Conservation (phyloP, 1,140 invertebrate genomes). For the Asobara japonica region DNA sequence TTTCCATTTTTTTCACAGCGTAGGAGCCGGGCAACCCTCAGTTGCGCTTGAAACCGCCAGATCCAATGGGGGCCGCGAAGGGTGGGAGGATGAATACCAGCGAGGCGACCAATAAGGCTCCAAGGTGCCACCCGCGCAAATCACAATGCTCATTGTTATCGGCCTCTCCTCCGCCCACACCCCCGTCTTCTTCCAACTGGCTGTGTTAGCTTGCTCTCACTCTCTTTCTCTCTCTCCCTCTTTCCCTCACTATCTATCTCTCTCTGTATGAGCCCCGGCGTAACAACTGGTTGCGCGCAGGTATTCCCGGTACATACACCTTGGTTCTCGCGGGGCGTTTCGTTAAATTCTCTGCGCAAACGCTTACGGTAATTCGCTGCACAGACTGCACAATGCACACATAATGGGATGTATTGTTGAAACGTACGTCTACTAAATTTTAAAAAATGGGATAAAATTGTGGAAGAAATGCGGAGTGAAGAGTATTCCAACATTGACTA, state of each 20-base stretch:
- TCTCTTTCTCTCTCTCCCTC: too few relatives aligned
- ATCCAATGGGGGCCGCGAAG: slow-evolving; percentile 33
- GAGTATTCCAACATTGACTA: too few relatives aligned
- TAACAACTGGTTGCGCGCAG: slow-evolving; percentile 12
- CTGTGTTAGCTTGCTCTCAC: too few relatives aligned
- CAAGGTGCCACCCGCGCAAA: slow-evolving; percentile 61
- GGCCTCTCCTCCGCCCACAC: slow-evolving; percentile 59
- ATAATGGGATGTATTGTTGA: too few relatives aligned
- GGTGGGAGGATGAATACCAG: slow-evolving; percentile 43
- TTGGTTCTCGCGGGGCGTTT: background rate
- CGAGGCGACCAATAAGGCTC: slow-evolving; percentile 55
- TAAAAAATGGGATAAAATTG: too few relatives aligned
- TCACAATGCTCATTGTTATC: slow-evolving; percentile 69
- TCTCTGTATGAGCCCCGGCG: background rate
- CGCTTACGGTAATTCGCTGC: background rate
- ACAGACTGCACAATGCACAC: too few relatives aligned
- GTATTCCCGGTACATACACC: background rate
- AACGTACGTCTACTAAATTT: too few relatives aligned
- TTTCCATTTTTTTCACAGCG: too few relatives aligned
- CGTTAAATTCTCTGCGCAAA: background rate
- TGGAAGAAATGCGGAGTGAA: too few relatives aligned
- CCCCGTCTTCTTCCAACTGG: slow-evolving; percentile 28
- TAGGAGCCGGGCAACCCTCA: slow-evolving; percentile 33
- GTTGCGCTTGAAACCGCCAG: background rate
- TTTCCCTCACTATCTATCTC: background rate